phyloP scores from a whole-genome alignment of 2,888 invertebrate species.

The Cephus spinipes region DNA sequence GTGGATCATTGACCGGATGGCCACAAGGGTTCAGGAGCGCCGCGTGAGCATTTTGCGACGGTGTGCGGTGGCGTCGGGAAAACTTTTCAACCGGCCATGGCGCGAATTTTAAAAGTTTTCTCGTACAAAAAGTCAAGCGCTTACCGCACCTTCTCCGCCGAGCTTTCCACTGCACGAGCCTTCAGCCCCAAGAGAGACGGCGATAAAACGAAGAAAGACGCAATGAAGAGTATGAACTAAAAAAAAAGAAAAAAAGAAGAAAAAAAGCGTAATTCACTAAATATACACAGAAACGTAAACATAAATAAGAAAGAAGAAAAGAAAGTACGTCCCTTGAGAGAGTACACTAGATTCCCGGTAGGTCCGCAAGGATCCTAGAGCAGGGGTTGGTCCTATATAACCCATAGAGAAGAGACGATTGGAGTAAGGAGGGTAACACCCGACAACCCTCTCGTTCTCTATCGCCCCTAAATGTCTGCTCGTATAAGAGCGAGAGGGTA shows the following conservation, averaged over 20 bases:
- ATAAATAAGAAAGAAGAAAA: background rate
- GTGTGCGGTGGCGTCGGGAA: background rate
- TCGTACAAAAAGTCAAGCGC: constrained; percentile 54
- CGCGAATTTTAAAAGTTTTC: constrained; percentile 6
- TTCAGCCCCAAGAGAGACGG: background rate
- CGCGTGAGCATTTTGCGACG: background rate
- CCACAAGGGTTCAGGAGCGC: background rate
- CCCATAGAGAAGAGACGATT: background rate
- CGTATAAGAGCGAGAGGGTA: background rate
- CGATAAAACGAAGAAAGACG: constrained; percentile 17
- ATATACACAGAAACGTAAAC: background rate
- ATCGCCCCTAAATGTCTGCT: background rate
- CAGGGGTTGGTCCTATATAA: background rate
- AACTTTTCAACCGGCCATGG: background rate
- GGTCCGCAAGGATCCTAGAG: background rate
- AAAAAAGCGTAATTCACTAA: background rate
- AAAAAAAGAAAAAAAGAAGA: background rate
- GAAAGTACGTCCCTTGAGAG: background rate
- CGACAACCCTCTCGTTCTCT: background rate
- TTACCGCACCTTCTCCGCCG: constrained; percentile 44
- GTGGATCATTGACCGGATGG: background rate
- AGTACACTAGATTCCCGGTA: background rate
- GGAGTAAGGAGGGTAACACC: background rate
- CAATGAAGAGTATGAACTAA: background rate
- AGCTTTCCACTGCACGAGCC: background rate